Base-by-base conservation (phyloP, 1,140 invertebrate species). In the Vollenhovia emeryi region DNA sequence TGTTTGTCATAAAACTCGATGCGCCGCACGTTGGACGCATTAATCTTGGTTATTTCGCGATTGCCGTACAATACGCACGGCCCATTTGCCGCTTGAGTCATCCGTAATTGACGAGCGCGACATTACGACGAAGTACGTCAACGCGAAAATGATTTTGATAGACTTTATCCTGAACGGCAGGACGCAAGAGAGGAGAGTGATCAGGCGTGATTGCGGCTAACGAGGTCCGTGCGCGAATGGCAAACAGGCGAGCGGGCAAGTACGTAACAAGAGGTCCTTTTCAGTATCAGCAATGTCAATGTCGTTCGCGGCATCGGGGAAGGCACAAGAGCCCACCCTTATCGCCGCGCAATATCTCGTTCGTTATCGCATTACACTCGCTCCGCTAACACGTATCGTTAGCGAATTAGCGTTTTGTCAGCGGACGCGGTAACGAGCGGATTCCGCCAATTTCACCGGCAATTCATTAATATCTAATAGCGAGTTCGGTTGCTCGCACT, bases 251-350 rank as follows among this genome's bases (percentile, higher is more conserved):
- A 80, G 24, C 48, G 11, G 27, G 3, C 36, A 43, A 82, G 64
- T 24, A 69, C 27, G 48, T 55, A 71, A 82, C 11, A 30, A 59
- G 78, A 82, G 27, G 36, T 73, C 33, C 36, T 57, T 43, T 82
- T 82, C 36, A 21, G n/a, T 33, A 80, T 40, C 62, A 80, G 30
- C 50, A 71, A 71, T 57, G 18, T 80, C 62, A 80, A 69, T 55
- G 76, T 80, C 48, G 33, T 68, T 64, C 59, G 43, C 18, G 27
- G 40, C 50, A 80, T 21, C 64, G 50, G 2, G 13, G 18, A 80
- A 21, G 45, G 9, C 24, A 43, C 55, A 3, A 52, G 45, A 30
- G 48, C 18, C 30, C 33, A 48, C 13, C 24, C 36, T 71, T 73
- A 57, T 71, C 64, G 66, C n/a, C 33, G 8, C 36, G 50, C 36